phyloP scores from a whole-genome alignment of 2,113 vertebrate genomes.

The Prietella phreatophila region DNA sequence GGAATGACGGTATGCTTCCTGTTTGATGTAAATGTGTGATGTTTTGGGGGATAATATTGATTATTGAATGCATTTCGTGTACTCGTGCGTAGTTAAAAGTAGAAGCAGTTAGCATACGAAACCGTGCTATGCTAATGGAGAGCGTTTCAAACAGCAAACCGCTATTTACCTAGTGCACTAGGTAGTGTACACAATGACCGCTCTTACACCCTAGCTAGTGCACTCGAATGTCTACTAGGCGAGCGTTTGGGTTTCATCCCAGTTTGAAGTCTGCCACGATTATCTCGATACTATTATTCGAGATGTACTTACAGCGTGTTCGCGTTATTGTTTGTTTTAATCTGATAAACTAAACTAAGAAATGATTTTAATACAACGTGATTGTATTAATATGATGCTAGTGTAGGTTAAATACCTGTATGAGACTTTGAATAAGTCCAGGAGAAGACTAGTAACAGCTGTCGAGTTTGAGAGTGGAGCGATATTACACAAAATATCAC shows the following conservation, averaged over 20 bases:
- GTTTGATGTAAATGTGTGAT: background rate
- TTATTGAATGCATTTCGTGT: background rate
- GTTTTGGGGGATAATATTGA: background rate
- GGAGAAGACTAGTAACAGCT: background rate
- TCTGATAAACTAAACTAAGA: background rate
- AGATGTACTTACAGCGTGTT: background rate
- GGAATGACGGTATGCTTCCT: conserved; percentile 67
- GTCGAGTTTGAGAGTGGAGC: background rate
- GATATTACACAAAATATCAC: background rate
- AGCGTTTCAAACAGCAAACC: background rate
- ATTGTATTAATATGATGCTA: background rate
- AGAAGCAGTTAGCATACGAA: background rate
- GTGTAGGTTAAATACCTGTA: background rate
- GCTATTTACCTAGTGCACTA: background rate
- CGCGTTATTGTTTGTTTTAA: background rate
- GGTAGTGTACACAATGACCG: background rate
- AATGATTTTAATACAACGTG: background rate
- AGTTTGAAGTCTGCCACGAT: background rate
- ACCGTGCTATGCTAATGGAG: background rate
- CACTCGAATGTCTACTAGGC: too few species aligned
- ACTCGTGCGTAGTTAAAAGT: background rate
- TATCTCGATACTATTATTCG: background rate
- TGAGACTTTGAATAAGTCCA: background rate
- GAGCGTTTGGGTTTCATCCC: background rate
- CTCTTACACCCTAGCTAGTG: background rate